Conservation (phyloP, 2,797 vertebrate species). For the Sandelia bainsii region DNA sequence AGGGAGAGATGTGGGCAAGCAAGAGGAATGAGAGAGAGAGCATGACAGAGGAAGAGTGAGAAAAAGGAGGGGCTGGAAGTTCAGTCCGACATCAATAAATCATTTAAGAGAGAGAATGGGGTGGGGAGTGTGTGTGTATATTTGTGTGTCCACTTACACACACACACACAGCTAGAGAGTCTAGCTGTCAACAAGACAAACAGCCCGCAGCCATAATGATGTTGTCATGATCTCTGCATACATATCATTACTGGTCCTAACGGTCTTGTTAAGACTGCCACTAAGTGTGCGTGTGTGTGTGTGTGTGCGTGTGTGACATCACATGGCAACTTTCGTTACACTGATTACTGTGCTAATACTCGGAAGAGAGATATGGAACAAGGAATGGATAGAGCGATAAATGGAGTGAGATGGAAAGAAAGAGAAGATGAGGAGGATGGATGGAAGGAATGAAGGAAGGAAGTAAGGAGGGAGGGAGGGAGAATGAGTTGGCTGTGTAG, state of each 20-base stretch:
- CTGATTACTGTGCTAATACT: slow-evolving; percentile 67
- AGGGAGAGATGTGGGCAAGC: slow-evolving; percentile 53
- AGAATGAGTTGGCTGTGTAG: slow-evolving; percentile 48
- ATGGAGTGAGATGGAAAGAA: slow-evolving; percentile 14
- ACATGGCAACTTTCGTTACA: slow-evolving; percentile 43
- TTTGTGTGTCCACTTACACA: not conserved
- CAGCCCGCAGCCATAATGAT: slow-evolving; percentile 80
- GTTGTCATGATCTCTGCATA: slow-evolving; percentile 81
- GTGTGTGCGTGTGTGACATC: slow-evolving; percentile 19
- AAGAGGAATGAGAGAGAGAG: slow-evolving; percentile 43
- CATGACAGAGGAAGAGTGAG: slow-evolving; percentile 52
- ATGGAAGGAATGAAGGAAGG: not conserved
- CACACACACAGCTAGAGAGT: slow-evolving; percentile 55
- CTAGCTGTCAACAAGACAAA: slow-evolving; percentile 79
- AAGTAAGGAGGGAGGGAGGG: not conserved
- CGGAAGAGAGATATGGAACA: slow-evolving; percentile 23
- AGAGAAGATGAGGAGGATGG: slow-evolving; percentile 13
- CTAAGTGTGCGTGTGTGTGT: slow-evolving; percentile 44
- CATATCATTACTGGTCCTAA: slow-evolving; percentile 78
- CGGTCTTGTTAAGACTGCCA: slow-evolving; percentile 61
- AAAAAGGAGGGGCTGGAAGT: slow-evolving; percentile 70
- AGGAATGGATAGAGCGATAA: slow-evolving; percentile 34
- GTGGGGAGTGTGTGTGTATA: slow-evolving; percentile 27
- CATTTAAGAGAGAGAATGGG: slow-evolving; percentile 77
- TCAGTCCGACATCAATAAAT: slow-evolving; percentile 82